phyloP scores from a whole-genome alignment of 2,113 vertebrate genomes.

The Hydrolagus affinis region DNA sequence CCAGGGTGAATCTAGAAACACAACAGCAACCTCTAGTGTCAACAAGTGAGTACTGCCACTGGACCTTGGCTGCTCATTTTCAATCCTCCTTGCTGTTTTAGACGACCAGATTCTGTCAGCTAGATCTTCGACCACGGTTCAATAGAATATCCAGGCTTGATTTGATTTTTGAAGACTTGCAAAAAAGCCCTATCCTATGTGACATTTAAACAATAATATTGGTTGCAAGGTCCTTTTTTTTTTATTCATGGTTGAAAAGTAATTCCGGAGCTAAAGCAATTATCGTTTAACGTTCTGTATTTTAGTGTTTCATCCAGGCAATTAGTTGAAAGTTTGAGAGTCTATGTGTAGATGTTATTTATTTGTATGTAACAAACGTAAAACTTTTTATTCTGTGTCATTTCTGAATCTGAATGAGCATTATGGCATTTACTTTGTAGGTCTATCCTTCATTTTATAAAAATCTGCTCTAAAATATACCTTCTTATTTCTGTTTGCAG shows the following conservation, averaged over 20 bases:
- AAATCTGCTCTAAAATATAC: neutral
- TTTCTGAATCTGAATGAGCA: too few relatives aligned
- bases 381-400: too few relatives aligned
- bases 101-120: neutral
- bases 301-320: too few relatives aligned
- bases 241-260: neutral
- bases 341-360: too few relatives aligned
- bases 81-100: neutral
- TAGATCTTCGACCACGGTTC: neutral
- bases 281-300: too few relatives aligned
- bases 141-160: neutral
- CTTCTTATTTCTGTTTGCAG: conserved; percentile 37
- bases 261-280: neutral
- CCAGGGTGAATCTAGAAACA: neutral
- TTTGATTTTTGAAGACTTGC: neutral
- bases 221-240: neutral
- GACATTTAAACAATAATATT: neutral
- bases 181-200: neutral
- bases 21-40: conserved; percentile 6
- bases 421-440: neutral
- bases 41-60: neutral
- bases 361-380: too few relatives aligned
- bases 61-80: neutral
- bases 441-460: neutral
- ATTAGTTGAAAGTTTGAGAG: too few relatives aligned